Evolutionary conservation across 2,797 vertebrate species (phyloP), one percentile per base, ranked within the genome.

Genomic region (Sternarchorhynchus goeldii): DNA sequence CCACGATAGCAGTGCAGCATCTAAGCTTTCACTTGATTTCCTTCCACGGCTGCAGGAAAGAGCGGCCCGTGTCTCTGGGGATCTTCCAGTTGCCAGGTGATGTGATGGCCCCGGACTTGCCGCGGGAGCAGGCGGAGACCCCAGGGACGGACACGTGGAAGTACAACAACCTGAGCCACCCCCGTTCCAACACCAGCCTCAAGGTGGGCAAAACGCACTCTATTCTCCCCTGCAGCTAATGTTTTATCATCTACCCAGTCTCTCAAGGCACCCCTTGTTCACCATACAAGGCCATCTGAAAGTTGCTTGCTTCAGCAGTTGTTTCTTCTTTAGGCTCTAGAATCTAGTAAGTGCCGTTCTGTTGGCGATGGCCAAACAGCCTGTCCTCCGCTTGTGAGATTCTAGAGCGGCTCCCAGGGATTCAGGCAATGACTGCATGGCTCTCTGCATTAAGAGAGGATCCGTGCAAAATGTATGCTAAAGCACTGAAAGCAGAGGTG

Each of bases 51-150:
- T 88, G 74, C 89, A 99, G 96, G 93, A 99, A 98, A 89, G 97
- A 99, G 64, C 95, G 95, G 18, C 96, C 97, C 0, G 93, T 96
- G 86, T 97, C 96, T 50, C 87, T 98, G 91, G 97, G 96, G 50
- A 91, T 98, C 85, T 98, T 98, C 87, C 95, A 96, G 0, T 88
- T 97, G 64, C 93, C 95, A 75, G 92, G 91, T 82, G 97, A 99
- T 67, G 92, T 92, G 5, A 88, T 95, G 84, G 94, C 93, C 0
- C 92, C 96, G 12, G 96, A 97, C 34, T 75, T 92, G 57, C 95
- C 93, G 80, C 93, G 93, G 82, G 95, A 94, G 60, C 86, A 85
- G 0, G 91, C 89, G 0, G 97, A 97, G 76, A 93, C 93, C 0
- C 93, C 94, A 0, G 93, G 91, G 0, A 93, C 94, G 0, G 96